phyloP scores from a whole-genome alignment of 2,888 invertebrate genomes.

The Stegophylla sp. region DNA sequence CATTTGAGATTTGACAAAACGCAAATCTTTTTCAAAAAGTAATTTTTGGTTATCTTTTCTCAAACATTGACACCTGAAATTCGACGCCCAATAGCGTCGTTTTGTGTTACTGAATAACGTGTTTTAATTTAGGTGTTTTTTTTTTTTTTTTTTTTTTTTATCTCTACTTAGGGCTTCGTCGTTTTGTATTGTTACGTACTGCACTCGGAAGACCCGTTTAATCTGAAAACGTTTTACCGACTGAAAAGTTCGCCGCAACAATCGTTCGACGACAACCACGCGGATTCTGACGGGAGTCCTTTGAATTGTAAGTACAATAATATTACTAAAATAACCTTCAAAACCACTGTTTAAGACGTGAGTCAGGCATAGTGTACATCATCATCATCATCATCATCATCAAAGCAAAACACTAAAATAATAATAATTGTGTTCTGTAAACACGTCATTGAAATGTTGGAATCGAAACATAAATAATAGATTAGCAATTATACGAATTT shows the following conservation, averaged over 20 bases:
- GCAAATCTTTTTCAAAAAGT: no score
- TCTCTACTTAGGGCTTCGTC: constrained; percentile 68
- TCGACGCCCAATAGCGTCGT: not conserved
- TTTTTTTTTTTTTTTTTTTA: constrained; percentile 53
- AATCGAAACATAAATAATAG: not conserved
- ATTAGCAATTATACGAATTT: not conserved
- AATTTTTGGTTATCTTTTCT: no score
- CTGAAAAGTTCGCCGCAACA: constrained; percentile 63
- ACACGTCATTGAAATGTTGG: no score
- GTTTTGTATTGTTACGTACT: constrained; percentile 71
- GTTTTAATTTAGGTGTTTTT: not conserved
- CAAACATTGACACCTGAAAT: no score
- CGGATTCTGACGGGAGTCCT: constrained; percentile 69
- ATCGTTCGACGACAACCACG: constrained; percentile 67
- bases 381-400: no score
- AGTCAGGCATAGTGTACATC: no score
- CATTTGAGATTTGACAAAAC: no score
- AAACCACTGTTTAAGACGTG: no score
- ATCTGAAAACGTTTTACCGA: constrained; percentile 66
- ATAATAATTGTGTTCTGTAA: no score
- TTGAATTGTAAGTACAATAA: constrained; percentile 69
- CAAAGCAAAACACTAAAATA: no score
- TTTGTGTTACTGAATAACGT: not conserved
- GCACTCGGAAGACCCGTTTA: constrained; percentile 68
- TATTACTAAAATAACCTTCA: no score